Evolutionary conservation across 1,140 invertebrate genomes (phyloP).

Genomic region (Branchinecta lindahli): DNA sequence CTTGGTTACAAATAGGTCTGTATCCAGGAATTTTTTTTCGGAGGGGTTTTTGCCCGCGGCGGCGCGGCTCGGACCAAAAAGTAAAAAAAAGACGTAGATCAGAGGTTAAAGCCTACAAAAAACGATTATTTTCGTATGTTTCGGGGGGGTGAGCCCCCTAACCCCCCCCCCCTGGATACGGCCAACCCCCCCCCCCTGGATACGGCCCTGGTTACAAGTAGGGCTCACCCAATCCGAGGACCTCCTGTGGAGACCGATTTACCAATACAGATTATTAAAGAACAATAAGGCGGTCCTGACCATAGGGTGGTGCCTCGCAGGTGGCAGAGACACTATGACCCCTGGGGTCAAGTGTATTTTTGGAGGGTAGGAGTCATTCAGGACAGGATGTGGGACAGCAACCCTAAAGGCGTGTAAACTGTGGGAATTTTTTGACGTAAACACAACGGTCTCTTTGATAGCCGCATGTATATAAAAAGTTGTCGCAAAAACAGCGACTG

Average conservation of each 20-base stretch:
- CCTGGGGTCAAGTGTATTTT: slow-evolving; percentile 3
- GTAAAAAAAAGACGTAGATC: no score
- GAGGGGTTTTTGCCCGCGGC: no score
- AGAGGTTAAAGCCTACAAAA: no score
- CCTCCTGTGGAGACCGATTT: no score
- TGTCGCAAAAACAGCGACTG: no score
- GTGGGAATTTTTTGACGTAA: neutral
- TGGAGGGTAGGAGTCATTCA: neutral
- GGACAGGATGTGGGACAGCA: neutral
- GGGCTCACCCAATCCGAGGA: no score
- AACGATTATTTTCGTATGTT: neutral
- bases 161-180: no score
- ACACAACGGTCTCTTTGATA: no score
- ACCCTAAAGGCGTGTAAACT: neutral
- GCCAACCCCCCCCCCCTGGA: neutral
- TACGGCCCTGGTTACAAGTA: neutral
- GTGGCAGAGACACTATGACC: neutral
- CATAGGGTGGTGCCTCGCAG: neutral
- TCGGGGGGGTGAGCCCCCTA: no score
- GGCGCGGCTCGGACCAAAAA: no score
- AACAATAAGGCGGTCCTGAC: neutral
- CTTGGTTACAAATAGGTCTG: neutral
- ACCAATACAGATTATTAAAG: neutral
- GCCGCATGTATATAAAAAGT: no score
- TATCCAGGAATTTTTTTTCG: no score